These are phyloP conservation scores for Bombycilla garrulus DNA, from an alignment of 2,113 vertebrate species.

Conservation along the genomic window DNA sequence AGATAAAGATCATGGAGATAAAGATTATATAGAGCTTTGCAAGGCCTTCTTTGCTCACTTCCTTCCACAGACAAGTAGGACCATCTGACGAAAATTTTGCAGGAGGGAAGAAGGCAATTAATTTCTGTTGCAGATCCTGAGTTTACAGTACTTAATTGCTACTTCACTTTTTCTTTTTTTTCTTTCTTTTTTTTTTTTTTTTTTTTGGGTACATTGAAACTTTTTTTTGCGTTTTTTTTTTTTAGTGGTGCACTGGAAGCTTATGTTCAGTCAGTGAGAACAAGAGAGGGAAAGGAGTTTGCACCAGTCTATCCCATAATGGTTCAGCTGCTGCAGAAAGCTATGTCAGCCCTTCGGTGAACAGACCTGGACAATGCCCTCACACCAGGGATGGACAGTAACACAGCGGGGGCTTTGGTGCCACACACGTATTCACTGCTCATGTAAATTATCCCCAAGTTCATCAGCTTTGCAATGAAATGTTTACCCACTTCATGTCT, in stretches of 20 bases:
- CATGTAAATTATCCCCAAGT: neutral
- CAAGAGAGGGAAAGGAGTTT: slow-evolving; percentile 91
- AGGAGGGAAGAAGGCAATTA: neutral
- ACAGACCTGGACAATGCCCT: rapidly evolving
- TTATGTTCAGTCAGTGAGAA: slow-evolving; percentile 91
- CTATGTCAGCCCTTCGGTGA: slow-evolving; percentile 72
- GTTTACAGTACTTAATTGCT: neutral
- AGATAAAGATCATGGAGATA: neutral
- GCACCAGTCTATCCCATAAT: slow-evolving; percentile 94
- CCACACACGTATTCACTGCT: rapidly evolving
- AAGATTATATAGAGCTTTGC: neutral
- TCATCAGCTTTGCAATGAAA: neutral
- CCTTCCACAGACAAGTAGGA: neutral
- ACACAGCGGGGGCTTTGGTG: neutral
- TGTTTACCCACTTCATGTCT: rapidly evolving
- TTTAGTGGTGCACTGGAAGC: slow-evolving; percentile 90
- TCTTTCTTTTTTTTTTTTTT: neutral
- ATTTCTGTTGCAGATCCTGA: neutral
- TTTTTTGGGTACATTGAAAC: too few relatives aligned
- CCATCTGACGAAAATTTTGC: neutral
- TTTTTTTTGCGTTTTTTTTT: neutral
- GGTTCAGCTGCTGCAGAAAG: slow-evolving; percentile 92
- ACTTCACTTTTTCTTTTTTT: neutral
- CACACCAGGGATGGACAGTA: rapidly evolving
- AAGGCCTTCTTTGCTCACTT: neutral